A percentile compares a stretch with the other conserved stretches of the same genome.
Evolutionary conservation across 2,888 invertebrate species (phyloP).

Genomic region (Hypena proboscidalis): DNA sequence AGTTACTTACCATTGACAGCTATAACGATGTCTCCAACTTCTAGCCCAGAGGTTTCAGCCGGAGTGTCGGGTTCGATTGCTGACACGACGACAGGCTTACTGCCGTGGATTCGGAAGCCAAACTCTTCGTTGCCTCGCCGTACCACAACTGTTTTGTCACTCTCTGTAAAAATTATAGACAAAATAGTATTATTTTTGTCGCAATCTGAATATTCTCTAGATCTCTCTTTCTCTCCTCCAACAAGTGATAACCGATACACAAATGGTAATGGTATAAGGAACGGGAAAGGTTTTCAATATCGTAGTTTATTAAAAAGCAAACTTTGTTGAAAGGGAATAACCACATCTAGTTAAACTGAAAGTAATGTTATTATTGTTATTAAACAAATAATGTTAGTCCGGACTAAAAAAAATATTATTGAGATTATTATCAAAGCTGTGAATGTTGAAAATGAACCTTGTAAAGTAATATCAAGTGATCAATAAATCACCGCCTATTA

Average conservation of each 20-base stretch:
- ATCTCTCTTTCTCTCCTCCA: too few species aligned
- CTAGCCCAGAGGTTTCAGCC: constrained; percentile 95
- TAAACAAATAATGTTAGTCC: too few species aligned
- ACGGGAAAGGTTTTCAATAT: too few species aligned
- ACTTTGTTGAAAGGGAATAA: neutral
- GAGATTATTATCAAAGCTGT: too few species aligned
- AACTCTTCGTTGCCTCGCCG: constrained; percentile 95
- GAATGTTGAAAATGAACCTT: too few species aligned
- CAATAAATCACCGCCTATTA: constrained; percentile 27
- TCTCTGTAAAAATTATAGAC: constrained; percentile 84
- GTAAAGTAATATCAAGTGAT: too few species aligned
- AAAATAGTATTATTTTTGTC: neutral
- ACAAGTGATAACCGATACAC: too few species aligned
- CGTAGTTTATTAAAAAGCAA: too few species aligned
- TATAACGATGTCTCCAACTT: constrained; percentile 97
- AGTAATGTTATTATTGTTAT: too few species aligned
- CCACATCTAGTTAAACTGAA: constrained; percentile 4
- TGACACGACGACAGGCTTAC: constrained; percentile 98
- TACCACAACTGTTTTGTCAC: constrained; percentile 94
- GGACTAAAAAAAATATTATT: too few species aligned
- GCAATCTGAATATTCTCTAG: too few species aligned
- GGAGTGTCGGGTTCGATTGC: constrained; percentile 97
- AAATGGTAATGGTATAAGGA: too few species aligned
- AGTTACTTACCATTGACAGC: constrained; percentile 93
- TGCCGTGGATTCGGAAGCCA: constrained; percentile 97